Conservation (phyloP, 2,888 invertebrate species). For the Cosmia pyralina region DNA sequence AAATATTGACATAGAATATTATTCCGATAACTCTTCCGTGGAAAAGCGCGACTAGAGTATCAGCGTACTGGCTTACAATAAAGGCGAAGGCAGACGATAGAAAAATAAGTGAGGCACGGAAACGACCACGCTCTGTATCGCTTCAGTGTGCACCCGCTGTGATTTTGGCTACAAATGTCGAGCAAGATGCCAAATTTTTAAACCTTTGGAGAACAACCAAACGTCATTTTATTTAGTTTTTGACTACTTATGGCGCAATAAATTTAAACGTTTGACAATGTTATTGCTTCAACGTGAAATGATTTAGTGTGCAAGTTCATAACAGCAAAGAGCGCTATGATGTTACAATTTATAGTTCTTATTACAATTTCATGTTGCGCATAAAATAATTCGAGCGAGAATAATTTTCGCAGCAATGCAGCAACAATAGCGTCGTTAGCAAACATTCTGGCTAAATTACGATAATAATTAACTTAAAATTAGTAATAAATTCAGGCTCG, state of each 20-base stretch:
- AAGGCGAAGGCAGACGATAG: slow-evolving; percentile 53
- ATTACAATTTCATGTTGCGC: slow-evolving; percentile 23
- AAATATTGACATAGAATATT: slow-evolving; percentile 52
- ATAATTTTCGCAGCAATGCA: slow-evolving; percentile 44
- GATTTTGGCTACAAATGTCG: slow-evolving; percentile 74
- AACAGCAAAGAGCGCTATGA: slow-evolving; percentile 1
- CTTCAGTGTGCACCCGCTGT: slow-evolving; percentile 48
- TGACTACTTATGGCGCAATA: slow-evolving; percentile 26
- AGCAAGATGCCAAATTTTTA: slow-evolving; percentile 77
- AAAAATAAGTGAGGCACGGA: slow-evolving; percentile 49
- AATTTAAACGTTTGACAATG: slow-evolving; percentile 30
- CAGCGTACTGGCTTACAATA: slow-evolving; percentile 51
- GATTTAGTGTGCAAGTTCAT: slow-evolving; percentile 20
- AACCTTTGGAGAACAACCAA: slow-evolving; percentile 71
- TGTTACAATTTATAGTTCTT: slow-evolving; percentile 37
- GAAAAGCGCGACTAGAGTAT: slow-evolving; percentile 38
- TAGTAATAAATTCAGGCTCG: slow-evolving; percentile 62
- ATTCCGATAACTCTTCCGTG: slow-evolving; percentile 51
- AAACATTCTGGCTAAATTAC: slow-evolving; percentile 51
- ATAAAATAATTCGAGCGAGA: slow-evolving; percentile 26
- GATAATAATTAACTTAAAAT: slow-evolving; percentile 60
- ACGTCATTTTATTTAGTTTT: slow-evolving; percentile 58
- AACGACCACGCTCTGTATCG: slow-evolving; percentile 42
- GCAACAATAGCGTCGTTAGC: slow-evolving; percentile 40
- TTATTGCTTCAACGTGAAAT: slow-evolving; percentile 31